These are phyloP conservation scores for Pangasianodon hypophthalmus DNA, from an alignment of 2,113 vertebrate species.

Conservation along the genomic window DNA sequence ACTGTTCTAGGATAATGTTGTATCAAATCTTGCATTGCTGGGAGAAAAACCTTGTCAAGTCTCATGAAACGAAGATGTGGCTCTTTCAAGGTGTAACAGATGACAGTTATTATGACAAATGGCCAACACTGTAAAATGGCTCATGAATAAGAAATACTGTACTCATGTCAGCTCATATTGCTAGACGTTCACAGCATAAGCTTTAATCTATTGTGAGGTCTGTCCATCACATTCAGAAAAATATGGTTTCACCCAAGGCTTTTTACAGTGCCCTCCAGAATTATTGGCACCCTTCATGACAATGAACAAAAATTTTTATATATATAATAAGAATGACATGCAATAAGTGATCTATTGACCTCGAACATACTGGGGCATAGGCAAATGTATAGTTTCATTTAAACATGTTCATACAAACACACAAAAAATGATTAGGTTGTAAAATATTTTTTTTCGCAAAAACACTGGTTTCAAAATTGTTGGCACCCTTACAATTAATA, in stretches of 20 bases:
- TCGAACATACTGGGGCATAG: background rate
- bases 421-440: background rate
- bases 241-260: background rate
- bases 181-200: conserved; percentile 3
- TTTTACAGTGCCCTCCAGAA: conserved; percentile 8
- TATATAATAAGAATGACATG: no score
- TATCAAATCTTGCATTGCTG: conserved; percentile 26
- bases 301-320: background rate
- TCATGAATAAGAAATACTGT: conserved; percentile 53
- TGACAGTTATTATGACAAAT: conserved; percentile 54
- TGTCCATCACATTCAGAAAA: conserved; percentile 20
- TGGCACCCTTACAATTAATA: background rate
- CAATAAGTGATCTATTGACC: background rate
- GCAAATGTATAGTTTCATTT: background rate
- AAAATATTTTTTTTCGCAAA: background rate
- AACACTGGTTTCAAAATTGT: background rate
- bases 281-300: background rate
- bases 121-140: conserved; percentile 24
- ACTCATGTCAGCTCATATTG: conserved; percentile 37
- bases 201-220: conserved; percentile 33
- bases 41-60: conserved; percentile 27
- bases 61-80: conserved; percentile 25
- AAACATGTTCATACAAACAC: background rate
- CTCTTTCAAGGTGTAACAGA: conserved; percentile 2
- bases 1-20: conserved; percentile 6